phyloP scores from a whole-genome alignment of 2,113 vertebrate species.

The western clawed frog (Xenopus tropicalis) region UCB_Xtro_10.0 CM004445.2:121239501-121240000 shows the following conservation, averaged over 20 bases:
- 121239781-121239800: neutral
- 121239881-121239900: too few relatives aligned
- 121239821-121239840: too few relatives aligned
- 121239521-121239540: neutral
- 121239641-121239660: conserved; percentile 21
- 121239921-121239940: too few relatives aligned
- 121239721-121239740: neutral
- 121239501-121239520: neutral
- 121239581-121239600: neutral
- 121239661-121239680: conserved; percentile 11
- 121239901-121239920: too few relatives aligned
- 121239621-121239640: conserved; percentile 1
- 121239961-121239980: too few relatives aligned
- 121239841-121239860: too few relatives aligned
- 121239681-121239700: conserved; percentile 18
- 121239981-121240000: too few relatives aligned
- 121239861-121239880: too few relatives aligned
- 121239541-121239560: neutral
- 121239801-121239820: neutral
- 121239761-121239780: conserved; percentile 34
- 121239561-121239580: neutral
- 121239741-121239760: conserved; percentile 22
- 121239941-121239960: too few relatives aligned
- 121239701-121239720: conserved; percentile 5
- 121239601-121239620: neutral